Evolutionary conservation across 2,113 vertebrate species (phyloP).

Genomic region (Bufo bufo): DNA sequence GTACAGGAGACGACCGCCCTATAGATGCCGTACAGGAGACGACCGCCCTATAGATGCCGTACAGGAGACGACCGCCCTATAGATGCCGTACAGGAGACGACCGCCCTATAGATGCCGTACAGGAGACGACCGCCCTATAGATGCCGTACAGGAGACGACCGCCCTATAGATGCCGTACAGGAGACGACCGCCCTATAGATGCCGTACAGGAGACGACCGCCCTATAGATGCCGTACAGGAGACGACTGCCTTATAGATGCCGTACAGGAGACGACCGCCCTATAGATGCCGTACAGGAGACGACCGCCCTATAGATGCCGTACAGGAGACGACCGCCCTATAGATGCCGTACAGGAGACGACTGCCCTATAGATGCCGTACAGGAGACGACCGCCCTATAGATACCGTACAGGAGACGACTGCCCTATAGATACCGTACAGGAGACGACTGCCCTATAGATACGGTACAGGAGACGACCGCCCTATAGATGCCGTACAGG

Average conservation of each 20-base stretch:
- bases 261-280: neutral
- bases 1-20: too few species aligned
- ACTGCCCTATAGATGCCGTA: neutral
- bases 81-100: neutral
- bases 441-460: neutral
- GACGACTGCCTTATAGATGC: neutral
- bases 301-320: neutral
- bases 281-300: neutral
- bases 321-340: neutral
- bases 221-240: neutral
- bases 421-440: neutral
- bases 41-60: neutral
- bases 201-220: neutral
- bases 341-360: neutral
- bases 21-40: neutral
- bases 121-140: too few species aligned
- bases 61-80: neutral
- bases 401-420: neutral
- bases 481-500: neutral
- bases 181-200: neutral
- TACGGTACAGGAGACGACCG: too few species aligned
- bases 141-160: neutral
- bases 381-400: neutral
- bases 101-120: too few species aligned
- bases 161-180: too few species aligned